phyloP scores from a whole-genome alignment of 2,888 invertebrate species.

The Andrena fulva region DNA sequence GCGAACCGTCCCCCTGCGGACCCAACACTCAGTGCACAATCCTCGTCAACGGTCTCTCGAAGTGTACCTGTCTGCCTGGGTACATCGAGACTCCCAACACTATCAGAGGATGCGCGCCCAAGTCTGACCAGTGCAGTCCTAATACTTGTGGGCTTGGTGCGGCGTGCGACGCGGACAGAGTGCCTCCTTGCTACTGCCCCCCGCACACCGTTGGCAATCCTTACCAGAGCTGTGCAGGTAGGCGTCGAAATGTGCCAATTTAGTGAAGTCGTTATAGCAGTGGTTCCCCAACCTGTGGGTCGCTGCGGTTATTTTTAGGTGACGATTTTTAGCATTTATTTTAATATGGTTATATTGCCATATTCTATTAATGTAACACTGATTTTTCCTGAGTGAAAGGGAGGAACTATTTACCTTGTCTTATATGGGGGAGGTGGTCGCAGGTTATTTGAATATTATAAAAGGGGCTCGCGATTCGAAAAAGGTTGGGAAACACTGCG shows the following conservation, averaged over 20 bases:
- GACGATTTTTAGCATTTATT: too few species aligned
- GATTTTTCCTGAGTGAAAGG: too few species aligned
- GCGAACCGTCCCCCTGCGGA: constrained; percentile 94
- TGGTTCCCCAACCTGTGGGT: too few species aligned
- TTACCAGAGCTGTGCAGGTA: constrained; percentile 89
- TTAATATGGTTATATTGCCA: too few species aligned
- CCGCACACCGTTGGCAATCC: constrained; percentile 93
- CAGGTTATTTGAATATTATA: too few species aligned
- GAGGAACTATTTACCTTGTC: too few species aligned
- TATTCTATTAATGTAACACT: too few species aligned
- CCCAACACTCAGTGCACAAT: constrained; percentile 94
- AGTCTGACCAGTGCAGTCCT: constrained; percentile 92
- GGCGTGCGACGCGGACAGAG: constrained; percentile 91
- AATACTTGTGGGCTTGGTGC: constrained; percentile 93
- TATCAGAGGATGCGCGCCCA: constrained; percentile 93
- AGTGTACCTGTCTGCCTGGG: constrained; percentile 94
- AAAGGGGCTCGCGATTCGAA: too few species aligned
- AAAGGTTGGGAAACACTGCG: too few species aligned
- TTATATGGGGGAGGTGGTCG: too few species aligned
- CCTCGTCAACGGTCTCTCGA: constrained; percentile 92
- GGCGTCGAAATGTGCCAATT: constrained; percentile 8
- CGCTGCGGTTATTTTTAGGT: too few species aligned
- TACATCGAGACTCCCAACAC: constrained; percentile 95
- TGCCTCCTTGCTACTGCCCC: constrained; percentile 95
- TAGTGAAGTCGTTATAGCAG: background rate